Percentiles rank a stretch among this genome's conserved stretches.
Evolutionary conservation across 2,797 vertebrate genomes (phyloP).

Genomic region (Okamejei kenojei): DNA sequence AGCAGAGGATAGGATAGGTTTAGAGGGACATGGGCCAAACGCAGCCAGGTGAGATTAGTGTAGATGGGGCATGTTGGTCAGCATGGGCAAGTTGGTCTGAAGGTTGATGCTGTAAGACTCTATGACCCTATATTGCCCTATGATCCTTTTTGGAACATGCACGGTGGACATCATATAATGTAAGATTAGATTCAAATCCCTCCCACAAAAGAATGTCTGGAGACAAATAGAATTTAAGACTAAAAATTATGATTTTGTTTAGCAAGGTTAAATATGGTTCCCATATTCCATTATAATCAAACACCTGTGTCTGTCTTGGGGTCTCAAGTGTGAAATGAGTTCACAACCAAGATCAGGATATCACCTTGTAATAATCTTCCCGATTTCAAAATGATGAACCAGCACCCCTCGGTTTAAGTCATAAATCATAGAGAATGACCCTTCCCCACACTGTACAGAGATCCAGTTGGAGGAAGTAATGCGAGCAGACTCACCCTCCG

Average conservation of each 20-base stretch:
- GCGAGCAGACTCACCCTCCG: conserved; percentile 66
- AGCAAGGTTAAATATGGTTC: too few species aligned
- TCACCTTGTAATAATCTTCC: background rate
- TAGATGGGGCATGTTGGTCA: too few species aligned
- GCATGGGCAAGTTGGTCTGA: too few species aligned
- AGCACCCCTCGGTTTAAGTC: too few species aligned
- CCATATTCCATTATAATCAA: background rate
- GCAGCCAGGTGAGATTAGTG: too few species aligned
- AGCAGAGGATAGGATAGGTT: too few species aligned
- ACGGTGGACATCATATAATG: background rate
- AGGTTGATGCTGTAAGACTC: too few species aligned
- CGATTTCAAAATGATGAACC: background rate
- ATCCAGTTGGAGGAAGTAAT: too few species aligned
- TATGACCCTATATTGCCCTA: background rate
- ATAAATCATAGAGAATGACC: background rate
- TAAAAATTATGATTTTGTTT: background rate
- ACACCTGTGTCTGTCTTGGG: background rate
- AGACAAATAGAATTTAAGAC: background rate
- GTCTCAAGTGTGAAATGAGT: background rate
- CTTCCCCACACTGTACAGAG: background rate
- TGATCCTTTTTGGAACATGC: background rate
- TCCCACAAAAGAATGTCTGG: background rate
- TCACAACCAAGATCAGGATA: background rate
- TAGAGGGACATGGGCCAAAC: too few species aligned
- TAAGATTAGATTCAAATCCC: background rate